A percentile compares a stretch with the other conserved stretches of the same genome.
Evolutionary conservation across 2,888 invertebrate genomes (phyloP).

Genomic region (Yponomeuta evonymella): DNA sequence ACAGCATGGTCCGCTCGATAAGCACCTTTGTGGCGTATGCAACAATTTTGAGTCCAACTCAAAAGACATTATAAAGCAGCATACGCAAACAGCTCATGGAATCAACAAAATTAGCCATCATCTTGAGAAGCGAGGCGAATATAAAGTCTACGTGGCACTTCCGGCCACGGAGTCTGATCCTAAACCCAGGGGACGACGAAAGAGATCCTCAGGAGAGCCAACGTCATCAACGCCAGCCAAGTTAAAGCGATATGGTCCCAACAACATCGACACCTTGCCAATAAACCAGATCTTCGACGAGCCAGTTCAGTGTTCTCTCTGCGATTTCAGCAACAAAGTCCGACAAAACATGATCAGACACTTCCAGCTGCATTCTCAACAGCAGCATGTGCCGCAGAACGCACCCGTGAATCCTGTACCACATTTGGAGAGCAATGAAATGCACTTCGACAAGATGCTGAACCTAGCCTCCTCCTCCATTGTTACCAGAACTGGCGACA

Average conservation of each 20-base stretch:
- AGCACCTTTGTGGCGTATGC: conserved; percentile 37
- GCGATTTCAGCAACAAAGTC: conserved; percentile 82
- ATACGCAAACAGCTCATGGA: conserved; percentile 34
- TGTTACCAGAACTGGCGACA: conserved; percentile 34
- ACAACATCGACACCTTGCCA: conserved; percentile 80
- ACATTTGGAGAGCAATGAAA: conserved; percentile 84
- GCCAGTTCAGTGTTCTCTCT: conserved; percentile 78
- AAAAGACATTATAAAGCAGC: conserved; percentile 29
- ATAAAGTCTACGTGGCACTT: conserved; percentile 9
- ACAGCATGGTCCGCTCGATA: conserved; percentile 20
- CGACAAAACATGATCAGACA: conserved; percentile 83
- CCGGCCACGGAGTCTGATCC: conserved; percentile 11
- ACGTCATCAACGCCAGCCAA: conserved; percentile 25
- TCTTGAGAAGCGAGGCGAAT: background rate
- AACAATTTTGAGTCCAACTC: background rate
- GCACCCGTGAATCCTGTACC: conserved; percentile 90
- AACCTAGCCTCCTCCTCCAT: conserved; percentile 86
- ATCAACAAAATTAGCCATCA: conserved; percentile 13
- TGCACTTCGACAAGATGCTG: conserved; percentile 90
- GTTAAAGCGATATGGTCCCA: conserved; percentile 66
- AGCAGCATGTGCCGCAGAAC: conserved; percentile 78
- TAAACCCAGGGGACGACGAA: conserved; percentile 17
- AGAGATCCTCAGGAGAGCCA: conserved; percentile 11
- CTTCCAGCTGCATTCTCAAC: conserved; percentile 79
- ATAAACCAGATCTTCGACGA: conserved; percentile 78